Conservation (phyloP, 1,140 invertebrate genomes). For the Planococcus citri region DNA sequence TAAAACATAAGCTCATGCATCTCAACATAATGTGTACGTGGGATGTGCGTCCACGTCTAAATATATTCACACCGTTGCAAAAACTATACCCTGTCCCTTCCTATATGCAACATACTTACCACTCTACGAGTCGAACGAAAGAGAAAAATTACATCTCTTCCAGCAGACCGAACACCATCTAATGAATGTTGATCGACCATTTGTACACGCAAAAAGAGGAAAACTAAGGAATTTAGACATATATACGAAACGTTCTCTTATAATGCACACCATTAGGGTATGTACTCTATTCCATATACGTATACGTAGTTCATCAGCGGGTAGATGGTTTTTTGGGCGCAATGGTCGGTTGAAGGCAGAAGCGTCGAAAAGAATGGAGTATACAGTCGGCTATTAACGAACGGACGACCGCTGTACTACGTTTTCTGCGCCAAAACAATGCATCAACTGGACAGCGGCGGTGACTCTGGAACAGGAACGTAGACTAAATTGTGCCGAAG, state of each 20-base stretch:
- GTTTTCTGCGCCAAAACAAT: not conserved
- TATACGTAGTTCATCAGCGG: too few species aligned
- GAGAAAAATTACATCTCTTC: constrained; percentile 10
- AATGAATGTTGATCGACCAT: constrained; percentile 13
- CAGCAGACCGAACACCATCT: not conserved
- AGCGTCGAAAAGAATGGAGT: not conserved
- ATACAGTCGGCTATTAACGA: not conserved
- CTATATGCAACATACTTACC: too few species aligned
- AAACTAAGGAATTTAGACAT: not conserved
- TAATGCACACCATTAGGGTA: too few species aligned
- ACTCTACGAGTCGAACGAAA: too few species aligned
- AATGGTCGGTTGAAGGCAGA: not conserved
- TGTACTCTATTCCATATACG: too few species aligned
- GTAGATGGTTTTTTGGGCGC: not conserved
- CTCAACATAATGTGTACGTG: too few species aligned
- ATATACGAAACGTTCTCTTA: too few species aligned
- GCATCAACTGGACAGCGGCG: not conserved
- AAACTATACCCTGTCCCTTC: too few species aligned
- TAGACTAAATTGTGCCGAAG: not conserved
- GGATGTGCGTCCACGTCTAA: too few species aligned
- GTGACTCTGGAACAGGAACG: too few species aligned
- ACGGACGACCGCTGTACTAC: not conserved
- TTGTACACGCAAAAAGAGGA: not conserved
- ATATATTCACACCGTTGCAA: too few species aligned
- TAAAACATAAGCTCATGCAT: too few species aligned